phyloP scores from a whole-genome alignment of 2,113 vertebrate species.

The Etia nguti region DNA sequence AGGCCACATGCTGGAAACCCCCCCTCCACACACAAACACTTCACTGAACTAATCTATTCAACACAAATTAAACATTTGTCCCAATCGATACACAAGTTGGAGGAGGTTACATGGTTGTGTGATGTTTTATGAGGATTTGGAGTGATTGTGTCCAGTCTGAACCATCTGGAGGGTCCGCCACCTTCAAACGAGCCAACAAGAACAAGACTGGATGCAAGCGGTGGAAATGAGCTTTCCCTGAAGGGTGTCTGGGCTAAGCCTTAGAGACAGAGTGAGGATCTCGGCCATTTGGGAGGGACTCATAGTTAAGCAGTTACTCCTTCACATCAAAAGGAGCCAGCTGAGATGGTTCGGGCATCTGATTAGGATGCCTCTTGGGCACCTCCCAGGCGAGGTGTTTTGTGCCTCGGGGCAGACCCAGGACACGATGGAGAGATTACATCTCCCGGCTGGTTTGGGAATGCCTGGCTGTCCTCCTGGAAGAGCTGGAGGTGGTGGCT shows the following conservation, averaged over 20 bases:
- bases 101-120: neutral
- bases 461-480: too few relatives aligned
- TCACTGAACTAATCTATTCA: neutral
- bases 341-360: neutral
- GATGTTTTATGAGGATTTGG: neutral
- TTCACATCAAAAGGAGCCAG: neutral
- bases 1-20: neutral
- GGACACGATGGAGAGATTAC: neutral
- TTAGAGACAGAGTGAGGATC: neutral
- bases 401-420: neutral
- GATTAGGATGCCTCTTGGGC: neutral
- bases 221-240: neutral
- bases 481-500: neutral
- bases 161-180: neutral
- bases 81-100: neutral
- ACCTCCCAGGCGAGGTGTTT: neutral
- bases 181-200: neutral
- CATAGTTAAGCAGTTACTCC: neutral
- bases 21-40: neutral
- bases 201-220: neutral
- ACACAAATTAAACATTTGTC: neutral
- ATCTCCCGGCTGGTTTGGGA: neutral
- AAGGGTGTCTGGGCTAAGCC: neutral
- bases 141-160: neutral
- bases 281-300: neutral